These are phyloP conservation scores for Ochlodes sylvanus DNA, from an alignment of 2,888 invertebrate species.

Conservation along the genomic window DNA sequence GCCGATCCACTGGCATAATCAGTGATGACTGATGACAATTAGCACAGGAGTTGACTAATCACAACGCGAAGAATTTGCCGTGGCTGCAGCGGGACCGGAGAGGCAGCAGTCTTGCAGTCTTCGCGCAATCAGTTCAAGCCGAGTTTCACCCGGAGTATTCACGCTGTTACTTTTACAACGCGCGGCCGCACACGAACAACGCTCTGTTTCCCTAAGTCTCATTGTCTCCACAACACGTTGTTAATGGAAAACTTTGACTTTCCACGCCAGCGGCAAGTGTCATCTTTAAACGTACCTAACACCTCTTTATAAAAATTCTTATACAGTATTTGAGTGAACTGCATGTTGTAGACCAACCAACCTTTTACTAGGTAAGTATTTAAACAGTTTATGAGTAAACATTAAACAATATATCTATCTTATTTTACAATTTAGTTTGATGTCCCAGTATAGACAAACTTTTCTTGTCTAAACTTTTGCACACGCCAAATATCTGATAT, in stretches of 20 bases:
- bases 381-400: too few relatives aligned
- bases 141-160: constrained; percentile 84
- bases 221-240: constrained; percentile 70
- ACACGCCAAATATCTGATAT: too few relatives aligned
- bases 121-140: constrained; percentile 75
- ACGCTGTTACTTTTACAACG: constrained; percentile 84
- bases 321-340: too few relatives aligned
- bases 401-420: too few relatives aligned
- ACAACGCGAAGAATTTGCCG: constrained; percentile 65
- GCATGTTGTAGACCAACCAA: too few relatives aligned
- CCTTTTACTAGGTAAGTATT: too few relatives aligned
- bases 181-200: constrained; percentile 80
- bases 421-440: too few relatives aligned
- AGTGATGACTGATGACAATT: constrained; percentile 21
- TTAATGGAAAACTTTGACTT: constrained; percentile 75
- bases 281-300: constrained; percentile 11
- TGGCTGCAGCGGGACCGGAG: constrained; percentile 49
- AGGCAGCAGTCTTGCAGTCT: constrained; percentile 45
- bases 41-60: constrained; percentile 36
- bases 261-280: constrained; percentile 56
- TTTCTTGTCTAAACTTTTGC: too few relatives aligned
- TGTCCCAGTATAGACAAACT: too few relatives aligned
- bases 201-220: constrained; percentile 82
- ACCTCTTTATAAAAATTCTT: neutral
- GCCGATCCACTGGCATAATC: constrained; percentile 20